Base-by-base conservation (phyloP, 2,797 vertebrate species). In the Scomberomorus guttatus region DNA sequence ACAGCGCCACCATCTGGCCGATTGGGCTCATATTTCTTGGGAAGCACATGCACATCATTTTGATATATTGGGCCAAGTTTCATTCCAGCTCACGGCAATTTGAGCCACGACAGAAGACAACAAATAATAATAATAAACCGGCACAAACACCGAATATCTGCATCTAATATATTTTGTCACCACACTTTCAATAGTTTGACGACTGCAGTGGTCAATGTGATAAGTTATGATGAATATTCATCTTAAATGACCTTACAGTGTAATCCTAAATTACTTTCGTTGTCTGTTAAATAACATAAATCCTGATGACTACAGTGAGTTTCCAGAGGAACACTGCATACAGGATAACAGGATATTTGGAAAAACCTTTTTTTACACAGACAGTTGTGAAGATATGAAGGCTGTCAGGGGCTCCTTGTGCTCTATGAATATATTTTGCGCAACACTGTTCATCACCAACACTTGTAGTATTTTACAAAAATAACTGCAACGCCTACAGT, bases 401-500 rank as follows among this genome's bases (percentile, higher is more conserved):
- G 57, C 65, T 78, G 60, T 55, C 60, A 67, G 77, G 25, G 50
- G 55, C 65, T 60, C 52, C 61, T 62, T 50, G 10, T 44, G 69
- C 56, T 67, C 29, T 67, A 34, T 67, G 77, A 81, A 82, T 67
- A 54, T 18, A 76, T 84, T 81, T 69, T 78, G 18, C 46, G 58
- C 72, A 63, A 42, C 64, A 46, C 44, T 18, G 51, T 39, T 50
- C 39, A 29, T 59, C 56, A 65, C 55, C 67, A 78, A 59, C 59
- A 77, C 70, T 79, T 63, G 77, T 83, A 87, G 82, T 87, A 84
- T 84, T 90, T 84, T 57, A 83, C 75, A 71, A 79, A 85, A 87
- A 91, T 84, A 87, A 86, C 77, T 56, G 20, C 67, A 58, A 72
- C 71, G 63, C 85, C 83, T 66, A 74, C 85, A 81, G 59, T 83